Base-by-base conservation (phyloP, 1,140 invertebrate genomes). In the Akabosia matsudoensis region DNA sequence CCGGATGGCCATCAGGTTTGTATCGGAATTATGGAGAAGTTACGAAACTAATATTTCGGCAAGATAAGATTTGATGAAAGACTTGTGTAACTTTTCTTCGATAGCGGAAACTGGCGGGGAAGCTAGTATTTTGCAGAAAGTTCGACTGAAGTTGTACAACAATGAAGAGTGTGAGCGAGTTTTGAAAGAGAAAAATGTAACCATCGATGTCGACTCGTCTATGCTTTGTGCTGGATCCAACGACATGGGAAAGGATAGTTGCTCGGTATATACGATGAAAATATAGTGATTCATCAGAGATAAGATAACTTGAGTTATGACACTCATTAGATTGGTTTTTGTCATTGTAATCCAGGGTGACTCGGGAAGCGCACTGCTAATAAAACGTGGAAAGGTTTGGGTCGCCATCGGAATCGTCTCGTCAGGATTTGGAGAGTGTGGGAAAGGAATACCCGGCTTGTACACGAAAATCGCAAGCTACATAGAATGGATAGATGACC, bases 401-500 rank as follows among this genome's bases (percentile, higher is more conserved):
- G 76, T 24, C 80, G 83, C 67, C 51, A 22, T 74, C 81, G 70
- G 76, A 82, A 26, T 51, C 84, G 13, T 73, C 82, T 30, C 83
- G 83, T 51, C 67, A 83, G 18, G 83, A 83, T 83, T 82, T 13
- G 83, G 83, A 14, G 82, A 83, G 74, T 83, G 83, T 1, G 76
- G 83, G 33, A 82, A 82, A 16, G 79, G 81, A 0, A 82, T 82
- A 77, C 84, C 84, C 22, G 84, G 83, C 45, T 72, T 85, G 1
- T 85, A 84, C 71, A 85, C 84, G 1, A 64, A 83, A 70, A 81
- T 85, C 16, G 81, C 83, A 16, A 82, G 83, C 67, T 84, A 85
- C 76, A 64, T 81, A 13, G 82, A 82, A 67, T 85, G 84, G 84
- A 83, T 85, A 31, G 74, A 26, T 54, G 33, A 52, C 24, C 14